phyloP scores from a whole-genome alignment of 1,140 invertebrate genomes.

The Acyrthosiphon pisum region DNA sequence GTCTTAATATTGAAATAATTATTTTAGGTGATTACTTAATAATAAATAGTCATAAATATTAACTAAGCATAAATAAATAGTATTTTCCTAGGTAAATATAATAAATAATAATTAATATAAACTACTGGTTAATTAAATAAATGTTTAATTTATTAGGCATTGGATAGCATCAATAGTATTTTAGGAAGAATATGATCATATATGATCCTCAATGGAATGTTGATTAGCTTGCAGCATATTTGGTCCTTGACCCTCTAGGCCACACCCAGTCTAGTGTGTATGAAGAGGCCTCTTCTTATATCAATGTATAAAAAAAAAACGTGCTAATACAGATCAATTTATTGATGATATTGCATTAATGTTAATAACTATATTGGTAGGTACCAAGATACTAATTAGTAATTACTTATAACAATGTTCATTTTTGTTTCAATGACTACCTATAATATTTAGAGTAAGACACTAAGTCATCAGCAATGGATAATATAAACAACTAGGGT shows the following conservation, averaged over 20 bases:
- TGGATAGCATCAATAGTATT: neutral
- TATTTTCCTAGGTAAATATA: neutral
- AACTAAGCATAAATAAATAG: neutral
- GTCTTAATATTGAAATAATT: neutral
- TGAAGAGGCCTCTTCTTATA: constrained; percentile 42
- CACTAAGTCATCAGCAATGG: neutral
- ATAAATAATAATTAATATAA: neutral
- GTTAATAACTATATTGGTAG: constrained; percentile 7
- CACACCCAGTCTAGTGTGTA: constrained; percentile 46
- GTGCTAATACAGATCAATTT: constrained; percentile 45
- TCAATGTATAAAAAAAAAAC: constrained; percentile 7
- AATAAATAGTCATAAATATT: neutral
- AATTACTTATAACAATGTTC: neutral
- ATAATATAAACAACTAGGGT: neutral
- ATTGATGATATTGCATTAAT: constrained; percentile 21
- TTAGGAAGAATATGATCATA: constrained; percentile 51
- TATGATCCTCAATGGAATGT: constrained; percentile 27
- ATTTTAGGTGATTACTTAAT: neutral
- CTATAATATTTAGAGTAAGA: neutral
- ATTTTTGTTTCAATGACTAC: neutral
- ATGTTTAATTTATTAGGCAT: neutral
- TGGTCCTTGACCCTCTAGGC: constrained; percentile 54
- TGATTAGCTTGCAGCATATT: constrained; percentile 54
- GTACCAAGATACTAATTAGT: neutral
- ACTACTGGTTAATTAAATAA: neutral